Percentiles rank a stretch among this genome's conserved stretches.
Conservation (phyloP, 2,888 invertebrate species). For the Subacronicta megacephala region DNA sequence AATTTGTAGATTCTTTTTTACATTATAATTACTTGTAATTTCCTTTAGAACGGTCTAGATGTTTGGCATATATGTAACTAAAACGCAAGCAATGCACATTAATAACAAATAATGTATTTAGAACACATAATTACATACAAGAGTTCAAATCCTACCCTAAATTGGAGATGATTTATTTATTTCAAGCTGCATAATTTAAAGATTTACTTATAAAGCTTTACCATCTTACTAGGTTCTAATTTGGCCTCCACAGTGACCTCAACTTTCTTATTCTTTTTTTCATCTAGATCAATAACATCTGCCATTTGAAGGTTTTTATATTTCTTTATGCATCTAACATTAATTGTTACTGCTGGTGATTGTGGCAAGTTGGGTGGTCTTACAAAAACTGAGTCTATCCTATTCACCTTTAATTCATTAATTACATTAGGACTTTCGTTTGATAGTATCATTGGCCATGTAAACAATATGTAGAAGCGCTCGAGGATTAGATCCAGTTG, state of each 20-base stretch:
- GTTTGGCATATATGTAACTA: not conserved
- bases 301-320: slow-evolving; percentile 22
- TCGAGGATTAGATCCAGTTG: slow-evolving; percentile 66
- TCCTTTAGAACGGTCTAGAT: not conserved
- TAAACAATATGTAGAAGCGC: slow-evolving; percentile 71
- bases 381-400: slow-evolving; percentile 20
- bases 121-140: not conserved
- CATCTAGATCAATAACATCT: slow-evolving; percentile 46
- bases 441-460: slow-evolving; percentile 79
- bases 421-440: slow-evolving; percentile 55
- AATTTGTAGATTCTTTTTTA: too few relatives aligned
- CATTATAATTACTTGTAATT: too few relatives aligned
- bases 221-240: slow-evolving; percentile 2
- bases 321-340: slow-evolving; percentile 34
- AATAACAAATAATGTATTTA: slow-evolving; percentile 18
- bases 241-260: slow-evolving; percentile 11
- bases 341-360: slow-evolving; percentile 44
- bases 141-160: not conserved
- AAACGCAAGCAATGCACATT: slow-evolving; percentile 8
- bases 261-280: slow-evolving; percentile 12
- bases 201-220: not conserved
- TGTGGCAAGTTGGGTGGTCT: slow-evolving; percentile 31
- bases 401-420: slow-evolving; percentile 5
- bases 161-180: not conserved
- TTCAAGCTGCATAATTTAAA: not conserved